A percentile compares a stretch with the other conserved stretches of the same genome.
These are phyloP conservation scores for Glyphotaelius pellucidus DNA, from an alignment of 2,888 invertebrate genomes.

Conservation along the genomic window DNA sequence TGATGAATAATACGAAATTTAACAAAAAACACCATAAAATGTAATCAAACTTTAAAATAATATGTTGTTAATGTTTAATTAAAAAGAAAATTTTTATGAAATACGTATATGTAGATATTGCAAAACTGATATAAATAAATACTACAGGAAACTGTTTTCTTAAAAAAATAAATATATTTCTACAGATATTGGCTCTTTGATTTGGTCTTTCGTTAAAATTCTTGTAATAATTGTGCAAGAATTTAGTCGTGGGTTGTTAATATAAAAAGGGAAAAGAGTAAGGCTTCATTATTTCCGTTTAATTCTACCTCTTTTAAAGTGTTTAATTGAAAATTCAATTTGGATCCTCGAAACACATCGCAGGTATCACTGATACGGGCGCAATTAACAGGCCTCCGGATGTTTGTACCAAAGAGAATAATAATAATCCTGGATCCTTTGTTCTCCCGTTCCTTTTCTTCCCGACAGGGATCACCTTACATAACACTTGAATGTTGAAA, in stretches of 20 bases:
- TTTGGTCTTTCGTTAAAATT: not conserved
- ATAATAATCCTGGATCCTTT: slow-evolving; percentile 33
- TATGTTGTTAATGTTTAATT: too few relatives aligned
- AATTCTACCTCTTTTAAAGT: not conserved
- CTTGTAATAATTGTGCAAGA: not conserved
- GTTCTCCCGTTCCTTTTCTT: slow-evolving; percentile 47
- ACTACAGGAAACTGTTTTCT: too few relatives aligned
- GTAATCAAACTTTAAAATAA: too few relatives aligned
- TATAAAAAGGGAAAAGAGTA: not conserved
- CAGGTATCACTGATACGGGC: slow-evolving; percentile 20
- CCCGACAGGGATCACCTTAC: slow-evolving; percentile 57
- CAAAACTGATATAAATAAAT: too few relatives aligned
- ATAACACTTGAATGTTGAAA: slow-evolving; percentile 44
- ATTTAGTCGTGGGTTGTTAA: not conserved
- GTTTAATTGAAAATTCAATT: slow-evolving; percentile 13
- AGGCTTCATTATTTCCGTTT: not conserved
- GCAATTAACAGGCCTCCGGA: slow-evolving; percentile 44
- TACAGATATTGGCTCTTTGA: too few relatives aligned
- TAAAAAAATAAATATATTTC: too few relatives aligned
- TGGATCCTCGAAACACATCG: slow-evolving; percentile 2
- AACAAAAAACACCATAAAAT: too few relatives aligned
- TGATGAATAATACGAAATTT: too few relatives aligned
- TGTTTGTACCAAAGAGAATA: slow-evolving; percentile 47
- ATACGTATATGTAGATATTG: too few relatives aligned
- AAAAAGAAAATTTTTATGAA: too few relatives aligned